These are phyloP conservation scores for Anguilla pacifica DNA, from an alignment of 2,797 vertebrate species.

Conservation along the genomic window DNA sequence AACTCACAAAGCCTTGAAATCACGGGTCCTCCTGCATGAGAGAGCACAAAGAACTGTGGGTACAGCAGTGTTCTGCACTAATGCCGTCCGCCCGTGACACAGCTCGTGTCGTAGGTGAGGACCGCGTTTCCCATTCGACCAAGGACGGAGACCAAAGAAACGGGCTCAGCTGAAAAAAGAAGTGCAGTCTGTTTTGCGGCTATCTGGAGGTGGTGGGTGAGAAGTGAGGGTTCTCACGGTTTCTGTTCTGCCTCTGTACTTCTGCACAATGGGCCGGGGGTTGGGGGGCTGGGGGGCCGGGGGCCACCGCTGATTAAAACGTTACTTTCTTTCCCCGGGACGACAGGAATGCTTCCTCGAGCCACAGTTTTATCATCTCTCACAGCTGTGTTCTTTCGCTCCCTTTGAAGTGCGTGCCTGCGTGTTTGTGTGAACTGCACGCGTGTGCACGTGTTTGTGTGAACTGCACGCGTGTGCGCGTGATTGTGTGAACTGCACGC, in stretches of 20 bases:
- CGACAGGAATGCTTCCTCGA: not conserved
- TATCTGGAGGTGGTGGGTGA: conserved; percentile 44
- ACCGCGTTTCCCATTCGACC: not conserved
- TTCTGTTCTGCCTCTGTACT: conserved; percentile 46
- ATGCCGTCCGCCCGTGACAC: not conserved
- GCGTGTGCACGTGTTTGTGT: conserved; percentile 13
- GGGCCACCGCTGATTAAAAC: conserved; percentile 6
- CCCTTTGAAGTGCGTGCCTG: conserved; percentile 20
- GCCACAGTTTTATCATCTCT: conserved; percentile 8
- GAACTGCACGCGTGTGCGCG: not conserved
- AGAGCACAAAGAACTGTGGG: not conserved
- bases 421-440: not conserved
- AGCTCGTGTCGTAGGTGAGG: not conserved
- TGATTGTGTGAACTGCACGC: not conserved
- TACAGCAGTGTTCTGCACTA: not conserved
- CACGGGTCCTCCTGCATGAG: not conserved
- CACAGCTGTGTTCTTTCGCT: not conserved
- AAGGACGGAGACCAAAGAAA: conserved; percentile 36
- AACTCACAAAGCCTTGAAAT: not conserved
- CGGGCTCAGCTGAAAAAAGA: conserved; percentile 43
- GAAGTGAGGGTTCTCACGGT: conserved; percentile 63
- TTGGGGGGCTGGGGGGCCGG: not conserved
- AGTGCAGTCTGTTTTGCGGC: conserved; percentile 45
- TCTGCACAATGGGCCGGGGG: conserved; percentile 37
- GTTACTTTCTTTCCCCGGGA: not conserved